These are phyloP conservation scores for Champsocephalus gunnari DNA, from an alignment of 2,797 vertebrate genomes.

Conservation along the genomic window DNA sequence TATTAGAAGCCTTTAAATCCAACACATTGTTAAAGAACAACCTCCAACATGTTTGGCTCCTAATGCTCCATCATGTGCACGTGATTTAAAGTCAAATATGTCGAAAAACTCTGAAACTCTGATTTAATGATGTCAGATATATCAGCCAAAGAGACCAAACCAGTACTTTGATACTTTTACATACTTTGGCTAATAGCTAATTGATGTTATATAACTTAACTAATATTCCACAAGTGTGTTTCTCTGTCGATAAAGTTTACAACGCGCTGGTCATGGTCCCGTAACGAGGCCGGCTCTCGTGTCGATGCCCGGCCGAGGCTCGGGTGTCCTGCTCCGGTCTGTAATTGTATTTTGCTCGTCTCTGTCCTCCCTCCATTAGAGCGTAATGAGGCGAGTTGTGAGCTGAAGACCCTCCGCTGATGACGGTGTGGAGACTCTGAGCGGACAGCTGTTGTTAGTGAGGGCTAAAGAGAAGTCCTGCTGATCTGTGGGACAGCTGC, in stretches of 20 bases:
- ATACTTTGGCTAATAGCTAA: too few relatives aligned
- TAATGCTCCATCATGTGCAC: too few relatives aligned
- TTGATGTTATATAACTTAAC: too few relatives aligned
- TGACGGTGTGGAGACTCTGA: conserved; percentile 72
- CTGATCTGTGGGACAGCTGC: conserved; percentile 76
- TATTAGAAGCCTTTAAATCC: too few relatives aligned
- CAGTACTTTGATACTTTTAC: too few relatives aligned
- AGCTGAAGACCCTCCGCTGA: conserved; percentile 62
- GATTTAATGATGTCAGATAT: too few relatives aligned
- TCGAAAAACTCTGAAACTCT: too few relatives aligned
- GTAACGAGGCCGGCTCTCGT: conserved; percentile 56
- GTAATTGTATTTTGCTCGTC: conserved; percentile 78
- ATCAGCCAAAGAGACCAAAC: too few relatives aligned
- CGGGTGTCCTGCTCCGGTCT: conserved; percentile 62
- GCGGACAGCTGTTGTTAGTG: conserved; percentile 79
- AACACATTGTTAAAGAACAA: too few relatives aligned
- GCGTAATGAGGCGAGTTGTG: conserved; percentile 74
- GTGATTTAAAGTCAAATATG: too few relatives aligned
- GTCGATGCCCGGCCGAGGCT: conserved; percentile 66
- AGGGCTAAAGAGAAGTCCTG: conserved; percentile 60
- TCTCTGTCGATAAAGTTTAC: conserved; percentile 24
- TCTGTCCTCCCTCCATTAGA: conserved; percentile 72
- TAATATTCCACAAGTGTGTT: too few relatives aligned
- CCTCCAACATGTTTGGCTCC: too few relatives aligned
- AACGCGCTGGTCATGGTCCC: conserved; percentile 33